phyloP scores from a whole-genome alignment of 2,888 invertebrate species.

The Physocephala rufipes region DNA sequence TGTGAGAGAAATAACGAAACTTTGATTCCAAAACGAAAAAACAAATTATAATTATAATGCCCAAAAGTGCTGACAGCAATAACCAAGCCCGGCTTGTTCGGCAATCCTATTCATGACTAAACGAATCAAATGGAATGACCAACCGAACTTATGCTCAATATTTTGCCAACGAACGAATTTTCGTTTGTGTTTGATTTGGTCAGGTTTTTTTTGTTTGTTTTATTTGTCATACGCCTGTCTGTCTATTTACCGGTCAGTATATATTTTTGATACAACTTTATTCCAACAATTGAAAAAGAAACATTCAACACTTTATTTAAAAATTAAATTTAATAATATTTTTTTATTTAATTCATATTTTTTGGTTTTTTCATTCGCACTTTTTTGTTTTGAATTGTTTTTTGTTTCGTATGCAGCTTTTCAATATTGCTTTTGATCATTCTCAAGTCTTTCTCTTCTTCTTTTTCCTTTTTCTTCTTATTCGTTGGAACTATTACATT shows the following conservation, averaged over 20 bases:
- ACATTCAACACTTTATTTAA: too few species aligned
- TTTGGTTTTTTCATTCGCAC: background rate
- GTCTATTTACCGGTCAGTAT: constrained; percentile 19
- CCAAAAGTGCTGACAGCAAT: constrained; percentile 32
- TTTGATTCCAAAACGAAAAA: background rate
- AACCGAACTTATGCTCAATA: background rate
- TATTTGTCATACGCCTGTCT: constrained; percentile 6
- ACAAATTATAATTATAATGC: constrained; percentile 8
- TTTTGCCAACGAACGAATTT: background rate
- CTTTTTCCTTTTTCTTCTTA: background rate
- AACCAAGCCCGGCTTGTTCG: background rate
- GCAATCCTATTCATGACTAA: too few species aligned
- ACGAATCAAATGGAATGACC: background rate
- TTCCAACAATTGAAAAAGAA: background rate
- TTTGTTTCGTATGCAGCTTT: background rate
- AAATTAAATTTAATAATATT: background rate
- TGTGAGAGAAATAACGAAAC: constrained; percentile 27
- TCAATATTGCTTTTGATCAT: background rate
- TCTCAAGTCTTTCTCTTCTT: background rate
- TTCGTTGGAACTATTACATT: background rate
- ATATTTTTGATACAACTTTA: constrained; percentile 29
- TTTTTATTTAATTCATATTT: background rate
- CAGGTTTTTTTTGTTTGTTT: background rate
- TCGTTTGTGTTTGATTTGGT: constrained; percentile 2
- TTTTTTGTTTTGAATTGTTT: too few species aligned